phyloP scores from a whole-genome alignment of 2,113 vertebrate genomes.

The Amazona vittata region DNA sequence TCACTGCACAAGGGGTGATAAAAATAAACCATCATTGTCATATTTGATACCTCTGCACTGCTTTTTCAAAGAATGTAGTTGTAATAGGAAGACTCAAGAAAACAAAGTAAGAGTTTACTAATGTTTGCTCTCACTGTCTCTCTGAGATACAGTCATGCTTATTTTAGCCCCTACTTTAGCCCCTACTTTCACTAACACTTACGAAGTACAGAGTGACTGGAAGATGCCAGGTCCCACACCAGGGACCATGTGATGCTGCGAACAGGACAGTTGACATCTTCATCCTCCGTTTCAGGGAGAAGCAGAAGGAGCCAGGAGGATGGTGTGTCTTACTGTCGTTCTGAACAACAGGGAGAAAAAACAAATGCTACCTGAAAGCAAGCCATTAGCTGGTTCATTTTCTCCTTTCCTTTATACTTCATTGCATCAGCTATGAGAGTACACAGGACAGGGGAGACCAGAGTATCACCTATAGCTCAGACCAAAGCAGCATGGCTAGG shows the following conservation, averaged over 20 bases:
- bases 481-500: not conserved
- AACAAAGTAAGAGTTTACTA: not conserved
- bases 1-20: not conserved
- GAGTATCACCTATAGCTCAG: not conserved
- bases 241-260: not conserved
- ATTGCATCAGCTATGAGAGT: fast-evolving
- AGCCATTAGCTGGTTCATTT: not conserved
- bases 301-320: not conserved
- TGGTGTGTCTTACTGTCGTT: not conserved
- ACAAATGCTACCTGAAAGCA: not conserved
- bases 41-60: not conserved
- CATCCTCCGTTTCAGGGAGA: not conserved
- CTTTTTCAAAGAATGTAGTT: not conserved
- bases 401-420: not conserved
- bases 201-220: not conserved
- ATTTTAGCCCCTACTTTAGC: not conserved
- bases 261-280: not conserved
- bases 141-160: not conserved
- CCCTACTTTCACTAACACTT: not conserved
- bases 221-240: not conserved
- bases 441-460: not conserved
- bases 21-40: not conserved
- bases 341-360: not conserved
- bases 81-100: not conserved
- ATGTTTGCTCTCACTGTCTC: not conserved